These are phyloP conservation scores for Cephalotes varians DNA, from an alignment of 2,888 invertebrate species.

Conservation along the genomic window DNA sequence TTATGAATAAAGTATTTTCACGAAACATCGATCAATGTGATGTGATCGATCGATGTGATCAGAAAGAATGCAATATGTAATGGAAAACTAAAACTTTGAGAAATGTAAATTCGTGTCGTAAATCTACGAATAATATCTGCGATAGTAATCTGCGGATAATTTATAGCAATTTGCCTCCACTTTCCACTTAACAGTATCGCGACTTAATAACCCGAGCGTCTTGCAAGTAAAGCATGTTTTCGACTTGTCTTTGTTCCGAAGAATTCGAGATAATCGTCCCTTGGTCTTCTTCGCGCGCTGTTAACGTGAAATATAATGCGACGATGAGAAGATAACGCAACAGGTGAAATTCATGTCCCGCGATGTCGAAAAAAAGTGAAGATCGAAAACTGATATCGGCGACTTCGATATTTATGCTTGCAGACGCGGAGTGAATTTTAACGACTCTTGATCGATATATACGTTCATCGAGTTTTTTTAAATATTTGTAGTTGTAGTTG, in stretches of 20 bases:
- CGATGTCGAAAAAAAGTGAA: slow-evolving; percentile 30
- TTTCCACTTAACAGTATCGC: slow-evolving; percentile 31
- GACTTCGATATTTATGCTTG: not conserved
- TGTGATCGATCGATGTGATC: too few relatives aligned
- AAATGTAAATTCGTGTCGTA: slow-evolving; percentile 3
- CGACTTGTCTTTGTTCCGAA: slow-evolving; percentile 28
- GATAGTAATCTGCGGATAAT: slow-evolving; percentile 28
- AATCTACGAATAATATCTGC: not conserved
- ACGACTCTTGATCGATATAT: not conserved
- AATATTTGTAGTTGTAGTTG: not conserved
- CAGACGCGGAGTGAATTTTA: not conserved
- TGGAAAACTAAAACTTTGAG: not conserved
- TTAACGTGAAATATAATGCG: slow-evolving; percentile 25
- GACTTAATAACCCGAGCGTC: slow-evolving; percentile 19
- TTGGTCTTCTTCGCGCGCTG: not conserved
- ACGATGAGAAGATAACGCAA: slow-evolving; percentile 20
- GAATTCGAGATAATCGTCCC: slow-evolving; percentile 17
- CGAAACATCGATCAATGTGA: too few relatives aligned
- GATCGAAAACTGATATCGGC: slow-evolving; percentile 43
- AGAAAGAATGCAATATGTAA: not conserved
- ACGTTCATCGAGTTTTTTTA: too few relatives aligned
- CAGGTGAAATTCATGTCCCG: slow-evolving; percentile 19
- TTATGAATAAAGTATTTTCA: too few relatives aligned
- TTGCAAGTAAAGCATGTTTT: not conserved
- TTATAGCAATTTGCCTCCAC: slow-evolving; percentile 15